phyloP scores from a whole-genome alignment of 2,797 vertebrate genomes.

The Cossypha dichroa region DNA sequence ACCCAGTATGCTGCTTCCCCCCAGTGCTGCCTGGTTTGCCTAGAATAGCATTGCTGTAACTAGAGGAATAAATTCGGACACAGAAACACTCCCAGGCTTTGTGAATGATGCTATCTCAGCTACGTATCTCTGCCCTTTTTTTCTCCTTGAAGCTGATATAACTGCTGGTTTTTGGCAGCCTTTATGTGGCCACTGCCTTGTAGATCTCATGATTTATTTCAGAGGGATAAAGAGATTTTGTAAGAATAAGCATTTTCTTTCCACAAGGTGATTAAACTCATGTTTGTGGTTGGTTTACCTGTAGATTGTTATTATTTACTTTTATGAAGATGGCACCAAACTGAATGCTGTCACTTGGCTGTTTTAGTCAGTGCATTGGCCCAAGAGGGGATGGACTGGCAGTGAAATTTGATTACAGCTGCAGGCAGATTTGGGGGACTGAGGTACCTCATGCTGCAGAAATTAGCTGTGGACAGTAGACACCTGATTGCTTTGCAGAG shows the following conservation, averaged over 20 bases:
- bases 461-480: not conserved
- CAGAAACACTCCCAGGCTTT: not conserved
- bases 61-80: not conserved
- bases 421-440: not conserved
- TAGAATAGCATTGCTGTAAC: not conserved
- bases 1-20: rapidly evolving
- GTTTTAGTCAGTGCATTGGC: not conserved
- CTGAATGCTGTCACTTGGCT: not conserved
- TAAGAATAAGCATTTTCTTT: not conserved
- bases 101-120: not conserved
- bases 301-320: not conserved
- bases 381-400: not conserved
- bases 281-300: not conserved
- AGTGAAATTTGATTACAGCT: not conserved
- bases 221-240: not conserved
- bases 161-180: not conserved
- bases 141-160: not conserved
- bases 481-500: not conserved
- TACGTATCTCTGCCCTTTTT: not conserved
- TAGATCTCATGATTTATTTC: not conserved
- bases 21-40: not conserved
- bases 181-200: not conserved
- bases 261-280: not conserved
- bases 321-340: not conserved
- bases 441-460: not conserved